Evolutionary conservation across 2,113 vertebrate genomes (phyloP).

Genomic region (Perca fluviatilis): DNA sequence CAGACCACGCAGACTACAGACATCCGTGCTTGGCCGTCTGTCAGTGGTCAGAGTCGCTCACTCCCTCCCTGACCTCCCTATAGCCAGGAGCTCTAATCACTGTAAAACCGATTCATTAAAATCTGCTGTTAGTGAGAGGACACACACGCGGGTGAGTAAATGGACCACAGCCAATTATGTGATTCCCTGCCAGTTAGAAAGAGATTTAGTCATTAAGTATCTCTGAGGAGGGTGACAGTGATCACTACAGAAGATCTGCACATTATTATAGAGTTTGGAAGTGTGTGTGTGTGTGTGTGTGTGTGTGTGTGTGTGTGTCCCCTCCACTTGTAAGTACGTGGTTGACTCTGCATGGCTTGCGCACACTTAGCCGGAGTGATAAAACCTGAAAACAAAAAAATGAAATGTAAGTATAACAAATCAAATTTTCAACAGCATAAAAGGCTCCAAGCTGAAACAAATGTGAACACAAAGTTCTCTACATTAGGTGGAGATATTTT

Average conservation of each 20-base stretch:
- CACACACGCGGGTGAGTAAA: constrained; percentile 77
- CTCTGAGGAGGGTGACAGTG: constrained; percentile 70
- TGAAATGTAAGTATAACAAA: not conserved
- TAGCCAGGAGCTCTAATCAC: constrained; percentile 78
- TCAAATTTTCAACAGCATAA: not conserved
- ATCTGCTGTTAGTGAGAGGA: constrained; percentile 81
- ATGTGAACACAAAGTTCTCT: not conserved
- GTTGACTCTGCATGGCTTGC: not conserved
- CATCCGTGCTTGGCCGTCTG: constrained; percentile 44
- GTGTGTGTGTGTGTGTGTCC: constrained; percentile 1
- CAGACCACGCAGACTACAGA: constrained; percentile 40
- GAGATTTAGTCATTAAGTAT: constrained; percentile 79
- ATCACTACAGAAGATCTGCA: constrained; percentile 70
- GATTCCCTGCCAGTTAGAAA: constrained; percentile 82
- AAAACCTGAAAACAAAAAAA: constrained; percentile 8
- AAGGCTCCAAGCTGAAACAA: not conserved
- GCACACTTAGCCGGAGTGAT: not conserved
- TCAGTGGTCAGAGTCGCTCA: constrained; percentile 59
- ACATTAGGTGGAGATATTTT: not conserved
- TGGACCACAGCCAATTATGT: constrained; percentile 82
- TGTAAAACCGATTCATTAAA: constrained; percentile 84
- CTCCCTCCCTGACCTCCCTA: constrained; percentile 71
- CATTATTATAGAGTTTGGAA: constrained; percentile 52
- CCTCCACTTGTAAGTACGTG: not conserved
- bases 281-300: constrained; percentile 7